Base-by-base conservation (phyloP, 2,888 invertebrate genomes). In the Melieria omissa region DNA sequence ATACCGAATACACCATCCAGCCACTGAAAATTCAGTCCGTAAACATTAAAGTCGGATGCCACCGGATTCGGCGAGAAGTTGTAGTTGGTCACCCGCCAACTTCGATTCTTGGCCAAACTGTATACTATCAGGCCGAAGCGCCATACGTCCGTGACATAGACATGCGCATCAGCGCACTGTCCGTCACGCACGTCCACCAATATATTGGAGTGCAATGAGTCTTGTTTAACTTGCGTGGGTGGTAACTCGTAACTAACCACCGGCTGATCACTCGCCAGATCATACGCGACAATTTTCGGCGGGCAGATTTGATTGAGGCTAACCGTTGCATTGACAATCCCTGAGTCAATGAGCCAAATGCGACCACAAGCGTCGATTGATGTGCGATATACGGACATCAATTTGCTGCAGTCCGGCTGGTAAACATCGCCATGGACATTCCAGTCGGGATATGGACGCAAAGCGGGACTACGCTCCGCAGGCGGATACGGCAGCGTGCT, bases 321-420 rank as follows among this genome's bases (percentile, higher is more conserved):
- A n/a, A 90, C 89, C 14, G 91, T 91, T 0, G 91, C 89, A 79
- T 94, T 90, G 4, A 92, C 90, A 81, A 93, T 91, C 0, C 95
- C 95, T 0, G 94, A 93, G 85, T 95, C 95, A 72, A 95, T 87
- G 0, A 94, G 90, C 95, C 95, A 95, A 5, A 95, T 87, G 54
- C 94, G 89, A 63, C 92, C 91, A 77, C 95, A 95, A 0, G 89
- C 88, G 83, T 95, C 95, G 0, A 92, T 90, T 78, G 90, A 90
- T 61, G 94, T 88, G 42, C 95, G 89, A 81, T 94, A 95, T 0
- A 94, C 94, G 1, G 94, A 95, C 0, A 92, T 92, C 52, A 95
- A 84, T 52, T 92, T 91, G 3, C 89, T 88, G 80, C 95, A 95
- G 71, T 90, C 88, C 0, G 85, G 82, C 62, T 80, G 81, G 16